These are phyloP conservation scores for Luscinia luscinia DNA, from an alignment of 2,797 vertebrate genomes.

Conservation along the genomic window DNA sequence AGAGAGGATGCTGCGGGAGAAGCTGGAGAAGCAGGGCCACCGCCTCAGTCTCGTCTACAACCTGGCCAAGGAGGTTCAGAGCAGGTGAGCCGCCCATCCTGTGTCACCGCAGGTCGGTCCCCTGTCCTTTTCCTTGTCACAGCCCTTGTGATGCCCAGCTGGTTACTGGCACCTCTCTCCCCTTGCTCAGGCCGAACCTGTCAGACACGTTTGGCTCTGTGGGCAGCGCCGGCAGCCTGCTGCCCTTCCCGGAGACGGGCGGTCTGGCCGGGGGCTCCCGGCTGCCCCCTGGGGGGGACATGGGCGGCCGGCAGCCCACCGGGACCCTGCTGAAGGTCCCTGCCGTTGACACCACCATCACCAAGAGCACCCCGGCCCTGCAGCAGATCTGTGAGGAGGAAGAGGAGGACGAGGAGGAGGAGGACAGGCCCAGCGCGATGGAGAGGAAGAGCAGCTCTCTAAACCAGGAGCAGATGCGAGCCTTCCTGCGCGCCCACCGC, in stretches of 20 bases:
- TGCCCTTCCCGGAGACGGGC: background rate
- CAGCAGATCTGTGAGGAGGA: slow-evolving; percentile 78
- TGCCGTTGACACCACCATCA: slow-evolving; percentile 70
- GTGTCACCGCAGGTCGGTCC: rapidly evolving
- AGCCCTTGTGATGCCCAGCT: background rate
- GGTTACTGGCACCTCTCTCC: background rate
- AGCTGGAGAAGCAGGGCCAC: slow-evolving; percentile 73
- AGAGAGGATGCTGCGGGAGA: slow-evolving; percentile 78
- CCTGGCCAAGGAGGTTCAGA: slow-evolving; percentile 58
- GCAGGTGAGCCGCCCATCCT: slow-evolving; percentile 32
- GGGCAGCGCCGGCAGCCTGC: background rate
- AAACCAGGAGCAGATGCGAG: slow-evolving; percentile 68
- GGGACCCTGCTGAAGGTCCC: slow-evolving; percentile 72
- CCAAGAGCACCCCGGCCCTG: slow-evolving; percentile 81
- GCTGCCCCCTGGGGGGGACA: slow-evolving; percentile 23
- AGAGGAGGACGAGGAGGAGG: slow-evolving; percentile 57
- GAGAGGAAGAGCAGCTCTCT: slow-evolving; percentile 62
- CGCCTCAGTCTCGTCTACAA: slow-evolving; percentile 51
- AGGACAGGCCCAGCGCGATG: background rate
- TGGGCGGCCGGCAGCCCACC: background rate
- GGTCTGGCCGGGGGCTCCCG: background rate
- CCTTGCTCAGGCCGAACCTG: background rate
- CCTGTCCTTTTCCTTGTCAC: background rate
- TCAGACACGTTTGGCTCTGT: background rate
- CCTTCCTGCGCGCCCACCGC: slow-evolving; percentile 3